Conservation (phyloP, 1,140 invertebrate species). For the Harpegnathos saltator region DNA sequence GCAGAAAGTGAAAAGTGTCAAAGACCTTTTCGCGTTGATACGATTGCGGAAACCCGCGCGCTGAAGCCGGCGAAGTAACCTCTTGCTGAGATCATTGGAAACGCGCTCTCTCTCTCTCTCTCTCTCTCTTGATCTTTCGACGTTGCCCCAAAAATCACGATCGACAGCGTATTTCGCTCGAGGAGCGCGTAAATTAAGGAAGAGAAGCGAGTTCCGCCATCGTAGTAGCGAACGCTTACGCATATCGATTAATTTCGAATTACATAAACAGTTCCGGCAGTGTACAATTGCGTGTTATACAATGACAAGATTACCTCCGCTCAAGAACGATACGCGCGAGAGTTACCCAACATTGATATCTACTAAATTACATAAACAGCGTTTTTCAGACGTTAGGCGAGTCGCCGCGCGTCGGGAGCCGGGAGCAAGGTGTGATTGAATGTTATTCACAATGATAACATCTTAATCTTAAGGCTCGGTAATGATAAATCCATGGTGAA, state of each 20-base stretch:
- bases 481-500: background rate
- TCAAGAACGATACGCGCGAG: background rate
- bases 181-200: background rate
- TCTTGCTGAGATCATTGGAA: background rate
- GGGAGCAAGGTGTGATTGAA: background rate
- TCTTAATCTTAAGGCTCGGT: background rate
- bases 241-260: slow-evolving; percentile 14
- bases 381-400: background rate
- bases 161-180: background rate
- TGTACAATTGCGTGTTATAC: slow-evolving; percentile 12
- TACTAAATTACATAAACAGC: slow-evolving; percentile 39
- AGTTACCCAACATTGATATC: slow-evolving; percentile 17
- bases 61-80: background rate
- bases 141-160: background rate
- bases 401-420: no score
- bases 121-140: no score
- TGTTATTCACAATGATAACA: background rate
- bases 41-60: slow-evolving; percentile 15
- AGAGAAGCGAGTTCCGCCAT: background rate
- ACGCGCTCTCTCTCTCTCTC: no score
- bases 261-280: slow-evolving; percentile 17
- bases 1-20: slow-evolving; percentile 52
- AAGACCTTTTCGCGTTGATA: slow-evolving; percentile 32
- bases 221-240: background rate
- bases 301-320: slow-evolving; percentile 1